Conservation (phyloP, 2,888 invertebrate genomes). For the Cephus runcator region DNA sequence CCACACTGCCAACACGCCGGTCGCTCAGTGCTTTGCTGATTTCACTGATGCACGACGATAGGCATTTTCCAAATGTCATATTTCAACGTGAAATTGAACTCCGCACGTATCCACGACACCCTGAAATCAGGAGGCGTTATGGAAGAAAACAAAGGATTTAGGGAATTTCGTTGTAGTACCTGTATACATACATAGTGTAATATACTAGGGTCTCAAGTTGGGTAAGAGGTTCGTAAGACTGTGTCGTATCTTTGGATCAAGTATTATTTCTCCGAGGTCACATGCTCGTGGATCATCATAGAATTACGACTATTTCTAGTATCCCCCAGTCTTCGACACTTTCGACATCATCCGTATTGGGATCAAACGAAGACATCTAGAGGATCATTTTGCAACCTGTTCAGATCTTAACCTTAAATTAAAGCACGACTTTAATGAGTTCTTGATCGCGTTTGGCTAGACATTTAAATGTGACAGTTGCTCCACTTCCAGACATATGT, state of each 20-base stretch:
- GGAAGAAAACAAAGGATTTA: neutral
- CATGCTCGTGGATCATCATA: neutral
- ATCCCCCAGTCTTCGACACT: neutral
- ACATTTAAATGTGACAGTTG: neutral
- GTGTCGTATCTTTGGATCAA: neutral
- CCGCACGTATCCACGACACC: neutral
- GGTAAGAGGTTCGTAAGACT: neutral
- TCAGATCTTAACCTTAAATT: slow-evolving; percentile 27
- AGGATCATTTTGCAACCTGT: slow-evolving; percentile 2
- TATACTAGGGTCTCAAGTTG: neutral
- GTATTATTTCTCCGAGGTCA: neutral
- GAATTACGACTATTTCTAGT: neutral
- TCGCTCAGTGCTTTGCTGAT: slow-evolving; percentile 36
- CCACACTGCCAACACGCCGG: slow-evolving; percentile 97
- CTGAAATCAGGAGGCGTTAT: neutral
- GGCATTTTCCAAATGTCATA: neutral
- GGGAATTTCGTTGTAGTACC: neutral
- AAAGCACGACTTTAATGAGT: neutral
- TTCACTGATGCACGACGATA: neutral
- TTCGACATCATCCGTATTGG: neutral
- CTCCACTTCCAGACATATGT: neutral
- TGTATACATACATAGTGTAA: neutral
- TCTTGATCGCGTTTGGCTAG: neutral
- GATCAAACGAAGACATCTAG: neutral
- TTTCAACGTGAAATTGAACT: neutral